Percentiles rank a stretch among this genome's conserved stretches.
These are phyloP conservation scores for Calliphora vicina DNA, from an alignment of 1,140 invertebrate species.

Conservation along the genomic window DNA sequence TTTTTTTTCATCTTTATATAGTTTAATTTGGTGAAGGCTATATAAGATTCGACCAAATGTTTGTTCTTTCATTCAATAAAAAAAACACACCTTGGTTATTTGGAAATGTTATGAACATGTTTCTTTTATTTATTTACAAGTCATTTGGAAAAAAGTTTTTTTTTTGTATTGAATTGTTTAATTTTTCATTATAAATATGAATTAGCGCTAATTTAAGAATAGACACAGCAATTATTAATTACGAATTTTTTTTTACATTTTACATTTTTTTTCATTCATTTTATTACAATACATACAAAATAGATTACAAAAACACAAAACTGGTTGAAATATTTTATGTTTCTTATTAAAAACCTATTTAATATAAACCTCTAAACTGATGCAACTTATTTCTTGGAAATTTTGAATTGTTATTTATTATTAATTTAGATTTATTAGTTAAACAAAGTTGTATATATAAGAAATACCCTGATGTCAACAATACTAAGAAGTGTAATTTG, in stretches of 20 bases:
- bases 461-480: too few species aligned
- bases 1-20: too few species aligned
- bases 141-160: background rate
- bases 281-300: background rate
- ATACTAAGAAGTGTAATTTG: too few species aligned
- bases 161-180: slow-evolving; percentile 25
- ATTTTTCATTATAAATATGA: slow-evolving; percentile 36
- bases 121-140: background rate
- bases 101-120: background rate
- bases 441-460: background rate
- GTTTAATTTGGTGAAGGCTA: too few species aligned
- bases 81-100: background rate
- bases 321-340: background rate
- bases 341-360: background rate
- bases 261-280: background rate
- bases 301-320: background rate
- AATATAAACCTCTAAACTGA: background rate
- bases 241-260: background rate
- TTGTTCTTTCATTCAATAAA: too few species aligned
- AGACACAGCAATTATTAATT: background rate
- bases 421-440: too few species aligned
- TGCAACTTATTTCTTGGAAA: background rate
- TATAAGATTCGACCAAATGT: too few species aligned
- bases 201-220: background rate
- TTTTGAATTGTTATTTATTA: background rate